Evolutionary conservation across 2,888 invertebrate genomes (phyloP).

Genomic region (Drosophila hamatofila): DNA sequence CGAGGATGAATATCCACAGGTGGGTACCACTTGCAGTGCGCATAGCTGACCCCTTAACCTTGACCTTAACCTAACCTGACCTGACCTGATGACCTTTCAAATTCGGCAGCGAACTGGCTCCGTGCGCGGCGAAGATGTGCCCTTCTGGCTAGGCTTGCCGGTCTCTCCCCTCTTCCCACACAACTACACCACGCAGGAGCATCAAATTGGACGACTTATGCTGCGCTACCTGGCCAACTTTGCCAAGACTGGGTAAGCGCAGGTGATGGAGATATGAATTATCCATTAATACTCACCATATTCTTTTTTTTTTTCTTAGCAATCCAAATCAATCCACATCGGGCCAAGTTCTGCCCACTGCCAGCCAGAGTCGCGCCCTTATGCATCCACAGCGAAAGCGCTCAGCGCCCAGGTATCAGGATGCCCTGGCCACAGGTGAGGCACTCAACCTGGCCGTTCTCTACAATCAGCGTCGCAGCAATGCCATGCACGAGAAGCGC

Average conservation of each 20-base stretch:
- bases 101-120: constrained; percentile 90
- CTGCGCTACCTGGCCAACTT: constrained; percentile 95
- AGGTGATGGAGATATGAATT: background rate
- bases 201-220: constrained; percentile 91
- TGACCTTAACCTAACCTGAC: constrained; percentile 10
- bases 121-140: constrained; percentile 94
- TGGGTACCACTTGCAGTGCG: constrained; percentile 79
- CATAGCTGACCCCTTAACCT: constrained; percentile 8
- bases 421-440: constrained; percentile 40
- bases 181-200: constrained; percentile 92
- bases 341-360: constrained; percentile 40
- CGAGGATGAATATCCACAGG: constrained; percentile 92
- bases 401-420: constrained; percentile 25
- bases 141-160: constrained; percentile 93
- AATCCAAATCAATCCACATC: constrained; percentile 82
- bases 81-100: background rate
- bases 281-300: background rate
- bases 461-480: constrained; percentile 81
- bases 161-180: constrained; percentile 89
- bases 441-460: constrained; percentile 79
- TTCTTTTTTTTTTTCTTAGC: constrained; percentile 44
- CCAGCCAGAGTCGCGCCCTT: constrained; percentile 14
- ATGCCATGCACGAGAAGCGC: constrained; percentile 81
- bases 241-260: constrained; percentile 93
- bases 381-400: constrained; percentile 51